phyloP scores from a whole-genome alignment of 2,113 vertebrate genomes.

The Platichthys flesus region DNA sequence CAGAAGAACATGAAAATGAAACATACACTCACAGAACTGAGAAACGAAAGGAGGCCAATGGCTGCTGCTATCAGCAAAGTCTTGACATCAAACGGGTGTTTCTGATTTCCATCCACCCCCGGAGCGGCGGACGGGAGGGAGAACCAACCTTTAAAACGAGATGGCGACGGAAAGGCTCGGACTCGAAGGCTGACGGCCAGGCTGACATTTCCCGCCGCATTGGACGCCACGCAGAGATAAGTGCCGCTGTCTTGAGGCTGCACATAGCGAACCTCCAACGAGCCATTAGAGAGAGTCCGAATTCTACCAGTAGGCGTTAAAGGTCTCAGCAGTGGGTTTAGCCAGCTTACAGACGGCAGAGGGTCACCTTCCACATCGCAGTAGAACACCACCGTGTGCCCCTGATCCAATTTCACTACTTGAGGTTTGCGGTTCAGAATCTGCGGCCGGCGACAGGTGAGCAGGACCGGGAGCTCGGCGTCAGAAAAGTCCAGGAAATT shows the following conservation, averaged over 20 bases:
- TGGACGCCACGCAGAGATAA: slow-evolving; percentile 87
- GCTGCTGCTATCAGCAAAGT: slow-evolving; percentile 85
- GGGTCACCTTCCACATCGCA: slow-evolving; percentile 88
- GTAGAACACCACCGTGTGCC: slow-evolving; percentile 80
- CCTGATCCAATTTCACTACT: slow-evolving; percentile 81
- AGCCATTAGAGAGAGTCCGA: slow-evolving; percentile 82
- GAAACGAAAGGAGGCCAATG: slow-evolving; percentile 88
- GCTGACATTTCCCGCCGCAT: slow-evolving; percentile 86
- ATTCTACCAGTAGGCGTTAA: slow-evolving; percentile 79
- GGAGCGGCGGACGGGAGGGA: slow-evolving; percentile 62
- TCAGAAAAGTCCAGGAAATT: slow-evolving; percentile 82
- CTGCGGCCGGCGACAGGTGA: slow-evolving; percentile 83
- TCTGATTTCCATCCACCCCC: slow-evolving; percentile 41
- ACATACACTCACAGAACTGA: slow-evolving; percentile 87
- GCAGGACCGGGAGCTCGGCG: slow-evolving; percentile 76
- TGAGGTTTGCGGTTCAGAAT: slow-evolving; percentile 78
- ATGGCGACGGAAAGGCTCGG: slow-evolving; percentile 63
- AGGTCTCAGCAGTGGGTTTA: slow-evolving; percentile 76
- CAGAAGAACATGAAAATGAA: slow-evolving; percentile 90
- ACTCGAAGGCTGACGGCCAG: slow-evolving; percentile 82
- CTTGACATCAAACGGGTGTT: slow-evolving; percentile 79
- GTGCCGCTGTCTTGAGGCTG: slow-evolving; percentile 84
- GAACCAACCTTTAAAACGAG: slow-evolving; percentile 69
- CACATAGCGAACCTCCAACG: slow-evolving; percentile 85
- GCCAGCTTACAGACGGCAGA: slow-evolving; percentile 83